Evolutionary conservation across 2,888 invertebrate genomes (phyloP), one percentile per base, ranked within the genome.

Genomic region (Cataglyphis cursor): DNA sequence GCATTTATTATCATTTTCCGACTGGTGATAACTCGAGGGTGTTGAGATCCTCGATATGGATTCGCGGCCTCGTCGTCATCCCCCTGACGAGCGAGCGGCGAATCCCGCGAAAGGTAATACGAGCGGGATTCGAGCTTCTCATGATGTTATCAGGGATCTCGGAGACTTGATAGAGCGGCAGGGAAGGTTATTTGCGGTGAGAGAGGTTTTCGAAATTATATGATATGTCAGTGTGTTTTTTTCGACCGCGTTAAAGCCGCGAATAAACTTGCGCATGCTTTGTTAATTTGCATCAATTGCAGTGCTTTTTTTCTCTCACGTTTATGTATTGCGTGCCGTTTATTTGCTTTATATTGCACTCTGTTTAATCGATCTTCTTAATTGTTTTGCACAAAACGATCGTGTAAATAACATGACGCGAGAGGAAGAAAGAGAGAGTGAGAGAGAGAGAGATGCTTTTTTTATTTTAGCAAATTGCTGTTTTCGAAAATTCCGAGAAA

Each of bases 1-100:
- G 59, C 61, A 59, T 83, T 83, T 83, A 83, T 83, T 83, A 83
- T 83, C 38, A 80, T 85, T n/a, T 64, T 18, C 59, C 24, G 59
- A 18, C 78, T 48, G 83, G 59, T 65, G 66, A 84, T 81, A 82
- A 82, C 81, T 66, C 66, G 84, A 35, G 62, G 62, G 41, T 61
- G 74, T 70, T 24, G 44, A 64, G 57, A 54, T 65, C 51, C 66
- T n/a, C 38, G 68, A 76, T 76, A 78, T 41, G 70, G 68, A 76
- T 68, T 57, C 41, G 28, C 64, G 44, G 18, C 44, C 9, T 66
- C n/a, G 54, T 68, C 78, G 21, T 38, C 28, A 31, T 44, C 44
- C 44, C 6, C 44, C n/a, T 54, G 68, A 76, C 76, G 68, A 76
- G 38, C 68, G 51, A 28, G 15, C 15, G 12, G 76, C 68, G 72